Percentiles rank a stretch among this genome's conserved stretches.
Conservation (phyloP, 2,797 vertebrate genomes). For the Hapalemur alaotrensis region DNA sequence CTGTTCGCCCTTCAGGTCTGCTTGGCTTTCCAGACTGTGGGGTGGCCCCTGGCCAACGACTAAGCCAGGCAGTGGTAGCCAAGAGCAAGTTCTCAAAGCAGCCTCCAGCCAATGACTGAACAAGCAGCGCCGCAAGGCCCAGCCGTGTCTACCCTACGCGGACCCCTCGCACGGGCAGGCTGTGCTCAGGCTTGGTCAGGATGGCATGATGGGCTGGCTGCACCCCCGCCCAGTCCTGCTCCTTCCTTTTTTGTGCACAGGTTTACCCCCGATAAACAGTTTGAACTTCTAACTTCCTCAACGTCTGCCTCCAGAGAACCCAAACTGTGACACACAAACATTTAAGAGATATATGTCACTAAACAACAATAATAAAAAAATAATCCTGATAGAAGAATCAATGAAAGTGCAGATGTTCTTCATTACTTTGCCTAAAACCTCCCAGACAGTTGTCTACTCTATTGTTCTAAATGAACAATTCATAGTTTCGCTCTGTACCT, state of each 20-base stretch:
- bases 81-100: not conserved
- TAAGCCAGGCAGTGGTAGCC: not conserved
- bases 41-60: not conserved
- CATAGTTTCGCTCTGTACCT: not conserved
- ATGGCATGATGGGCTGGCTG: not conserved
- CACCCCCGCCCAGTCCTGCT: not conserved
- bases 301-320: not conserved
- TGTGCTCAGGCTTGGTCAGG: not conserved
- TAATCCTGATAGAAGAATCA: not conserved
- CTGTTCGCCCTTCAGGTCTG: not conserved
- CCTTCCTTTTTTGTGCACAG: not conserved
- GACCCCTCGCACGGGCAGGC: not conserved
- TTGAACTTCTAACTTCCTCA: not conserved
- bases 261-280: not conserved
- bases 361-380: not conserved
- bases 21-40: not conserved
- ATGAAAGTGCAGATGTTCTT: not conserved
- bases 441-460: not conserved
- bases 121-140: not conserved
- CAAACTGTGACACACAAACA: not conserved
- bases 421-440: not conserved
- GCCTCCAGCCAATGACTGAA: not conserved
- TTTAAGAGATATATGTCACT: not conserved
- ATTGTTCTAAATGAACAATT: not conserved
- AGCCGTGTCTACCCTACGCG: accelerated